Evolutionary conservation across 2,888 invertebrate genomes (phyloP).

Genomic region (Drosophila setosimentum): DNA sequence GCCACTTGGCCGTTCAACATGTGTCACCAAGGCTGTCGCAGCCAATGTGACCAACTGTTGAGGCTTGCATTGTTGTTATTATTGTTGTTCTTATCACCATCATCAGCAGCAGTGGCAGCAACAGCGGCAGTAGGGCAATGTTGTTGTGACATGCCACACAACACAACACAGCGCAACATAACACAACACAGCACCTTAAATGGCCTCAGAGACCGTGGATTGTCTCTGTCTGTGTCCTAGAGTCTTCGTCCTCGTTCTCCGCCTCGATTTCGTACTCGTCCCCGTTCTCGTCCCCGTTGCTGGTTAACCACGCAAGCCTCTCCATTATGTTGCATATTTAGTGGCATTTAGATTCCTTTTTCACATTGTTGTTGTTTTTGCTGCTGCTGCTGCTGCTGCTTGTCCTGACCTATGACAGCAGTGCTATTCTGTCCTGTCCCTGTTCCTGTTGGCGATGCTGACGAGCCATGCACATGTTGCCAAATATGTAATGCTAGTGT

Average conservation of each 20-base stretch:
- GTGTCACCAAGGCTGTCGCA: constrained; percentile 44
- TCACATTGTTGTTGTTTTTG: constrained; percentile 2
- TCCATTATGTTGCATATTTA: constrained; percentile 71
- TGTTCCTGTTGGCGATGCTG: constrained; percentile 22
- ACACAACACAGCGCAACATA: constrained; percentile 35
- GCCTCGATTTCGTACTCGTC: not conserved
- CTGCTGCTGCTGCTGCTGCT: constrained; percentile 29
- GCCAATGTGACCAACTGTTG: constrained; percentile 53
- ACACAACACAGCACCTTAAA: constrained; percentile 31
- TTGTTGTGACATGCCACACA: constrained; percentile 71
- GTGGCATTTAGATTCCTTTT: constrained; percentile 65
- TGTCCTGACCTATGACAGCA: constrained; percentile 72
- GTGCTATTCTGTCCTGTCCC: constrained; percentile 28
- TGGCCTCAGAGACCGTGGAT: constrained; percentile 7
- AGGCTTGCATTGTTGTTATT: constrained; percentile 39
- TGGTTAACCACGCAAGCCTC: constrained; percentile 31
- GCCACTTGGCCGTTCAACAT: constrained; percentile 40
- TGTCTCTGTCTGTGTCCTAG: constrained; percentile 1
- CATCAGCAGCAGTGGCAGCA: constrained; percentile 15
- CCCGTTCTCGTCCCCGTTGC: constrained; percentile 7
- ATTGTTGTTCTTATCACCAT: constrained; percentile 26
- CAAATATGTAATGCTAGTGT: constrained; percentile 42
- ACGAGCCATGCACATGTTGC: constrained; percentile 67
- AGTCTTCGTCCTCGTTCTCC: constrained; percentile 6
- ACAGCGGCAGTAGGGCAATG: constrained; percentile 47